These are phyloP conservation scores for Scaptomyza hsui DNA, from an alignment of 1,140 invertebrate species.

Conservation along the genomic window DNA sequence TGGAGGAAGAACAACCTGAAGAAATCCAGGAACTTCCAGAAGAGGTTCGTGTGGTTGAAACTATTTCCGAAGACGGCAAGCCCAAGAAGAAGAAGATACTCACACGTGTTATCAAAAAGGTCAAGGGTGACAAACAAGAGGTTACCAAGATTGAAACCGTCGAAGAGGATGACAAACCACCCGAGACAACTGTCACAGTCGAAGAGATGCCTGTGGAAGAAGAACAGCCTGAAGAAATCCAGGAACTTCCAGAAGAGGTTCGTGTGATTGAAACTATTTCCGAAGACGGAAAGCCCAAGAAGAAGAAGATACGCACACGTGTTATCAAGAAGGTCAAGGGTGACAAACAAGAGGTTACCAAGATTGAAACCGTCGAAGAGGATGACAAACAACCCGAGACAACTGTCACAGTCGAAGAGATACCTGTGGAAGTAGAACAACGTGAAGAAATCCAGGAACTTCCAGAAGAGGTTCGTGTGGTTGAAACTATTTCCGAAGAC, in stretches of 20 bases:
- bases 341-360: slow-evolving; percentile 72
- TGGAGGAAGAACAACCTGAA: slow-evolving; percentile 20
- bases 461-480: slow-evolving; percentile 32
- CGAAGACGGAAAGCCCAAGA: slow-evolving; percentile 51
- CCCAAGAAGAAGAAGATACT: slow-evolving; percentile 30
- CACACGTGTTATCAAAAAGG: slow-evolving; percentile 39
- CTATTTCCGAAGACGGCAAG: slow-evolving; percentile 31
- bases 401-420: slow-evolving; percentile 61
- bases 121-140: slow-evolving; percentile 42
- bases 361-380: slow-evolving; percentile 83
- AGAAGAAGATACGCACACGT: slow-evolving; percentile 60
- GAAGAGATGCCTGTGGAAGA: slow-evolving; percentile 8
- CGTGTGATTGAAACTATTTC: slow-evolving; percentile 45
- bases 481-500: slow-evolving; percentile 47
- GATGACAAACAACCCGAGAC: slow-evolving; percentile 74
- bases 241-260: slow-evolving; percentile 83
- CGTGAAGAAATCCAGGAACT: neutral
- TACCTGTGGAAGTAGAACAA: neutral
- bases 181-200: slow-evolving; percentile 41
- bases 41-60: slow-evolving; percentile 29
- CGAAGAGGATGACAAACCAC: slow-evolving; percentile 36
- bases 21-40: slow-evolving; percentile 30
- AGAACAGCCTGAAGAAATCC: slow-evolving; percentile 44
- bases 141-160: slow-evolving; percentile 40
- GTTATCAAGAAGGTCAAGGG: slow-evolving; percentile 70